These are phyloP conservation scores for Rhinolophus sinicus DNA, from an alignment of 2,113 vertebrate species.

Conservation along the genomic window DNA sequence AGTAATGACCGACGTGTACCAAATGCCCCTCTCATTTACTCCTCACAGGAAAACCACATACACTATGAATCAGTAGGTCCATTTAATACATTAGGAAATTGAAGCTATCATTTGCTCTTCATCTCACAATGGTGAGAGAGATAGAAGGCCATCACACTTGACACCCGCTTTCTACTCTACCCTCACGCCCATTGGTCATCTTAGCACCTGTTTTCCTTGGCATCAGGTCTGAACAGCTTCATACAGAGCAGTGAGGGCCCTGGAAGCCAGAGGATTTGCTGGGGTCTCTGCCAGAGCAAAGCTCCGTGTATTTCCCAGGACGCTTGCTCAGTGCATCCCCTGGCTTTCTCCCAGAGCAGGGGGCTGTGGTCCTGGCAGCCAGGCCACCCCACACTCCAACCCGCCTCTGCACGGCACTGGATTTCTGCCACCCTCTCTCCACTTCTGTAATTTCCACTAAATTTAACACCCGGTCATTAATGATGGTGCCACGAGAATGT, in stretches of 20 bases:
- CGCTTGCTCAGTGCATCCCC: neutral
- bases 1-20: neutral
- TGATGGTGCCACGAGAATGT: constrained; percentile 57
- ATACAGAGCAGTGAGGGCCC: neutral
- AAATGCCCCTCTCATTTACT: neutral
- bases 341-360: neutral
- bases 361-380: neutral
- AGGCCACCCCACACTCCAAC: neutral
- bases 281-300: constrained; percentile 8
- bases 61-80: neutral
- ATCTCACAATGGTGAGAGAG: neutral
- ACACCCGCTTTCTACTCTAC: neutral
- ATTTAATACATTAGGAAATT: neutral
- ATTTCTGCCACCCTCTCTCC: constrained; percentile 44
- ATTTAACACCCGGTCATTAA: constrained; percentile 52
- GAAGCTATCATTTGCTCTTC: neutral
- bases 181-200: neutral
- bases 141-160: neutral
- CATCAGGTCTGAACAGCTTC: neutral
- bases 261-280: neutral
- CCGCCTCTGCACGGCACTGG: constrained; percentile 20
- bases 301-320: constrained; percentile 4
- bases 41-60: neutral
- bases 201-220: constrained; percentile 42
- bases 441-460: constrained; percentile 64